Base-by-base conservation (phyloP, 2,888 invertebrate genomes). In the Parascotia fuliginaria region DNA sequence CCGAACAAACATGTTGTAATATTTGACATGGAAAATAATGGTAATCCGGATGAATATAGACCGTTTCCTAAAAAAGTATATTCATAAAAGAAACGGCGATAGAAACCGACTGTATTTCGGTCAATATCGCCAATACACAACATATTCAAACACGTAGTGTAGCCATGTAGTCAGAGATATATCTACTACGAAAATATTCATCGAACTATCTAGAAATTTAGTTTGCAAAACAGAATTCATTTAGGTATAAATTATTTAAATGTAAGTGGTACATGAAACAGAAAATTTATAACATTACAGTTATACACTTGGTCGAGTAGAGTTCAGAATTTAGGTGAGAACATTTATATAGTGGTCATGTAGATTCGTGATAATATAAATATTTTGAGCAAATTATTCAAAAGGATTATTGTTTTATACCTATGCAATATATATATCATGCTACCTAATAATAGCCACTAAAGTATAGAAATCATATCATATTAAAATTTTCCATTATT, bases 141-240 rank as follows among this genome's bases (percentile, higher is more conserved):
- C 55, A 52, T 58, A 65, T 61, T 61, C 65, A 58, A 55, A 58
- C 65, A 61, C 61, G 53, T 58, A 61, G 43, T 42, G 22, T 60
- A 31, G 31, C 3, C 4, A 0, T 12, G 41, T 32, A 46, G 53
- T 51, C 44, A 32, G 39, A 40, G 46, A 54, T 55, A 51, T 52
- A 57, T 38, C 33, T 45, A 42, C 51, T 44, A 40, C 39, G 15
- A 33, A 40, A 51, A 52, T 49, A 44, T 31, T 38, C 24, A 44
- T 38, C 2, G 22, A 37, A 44, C 28, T 36, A 37, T 29, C 29
- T 22, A 22, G 13, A 55, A 49, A 55, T 55, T 46, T 34, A 41
- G 44, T 54, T 48, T 31, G 39, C 38, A 12, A 33, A 39, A 45
- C 28, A 12, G 11, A 34, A 40, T 40, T 29, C 28, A 42, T 41